A percentile compares a stretch with the other conserved stretches of the same genome.
Evolutionary conservation across 2,113 vertebrate genomes (phyloP).

Genomic region (Pelobates fuscus): DNA sequence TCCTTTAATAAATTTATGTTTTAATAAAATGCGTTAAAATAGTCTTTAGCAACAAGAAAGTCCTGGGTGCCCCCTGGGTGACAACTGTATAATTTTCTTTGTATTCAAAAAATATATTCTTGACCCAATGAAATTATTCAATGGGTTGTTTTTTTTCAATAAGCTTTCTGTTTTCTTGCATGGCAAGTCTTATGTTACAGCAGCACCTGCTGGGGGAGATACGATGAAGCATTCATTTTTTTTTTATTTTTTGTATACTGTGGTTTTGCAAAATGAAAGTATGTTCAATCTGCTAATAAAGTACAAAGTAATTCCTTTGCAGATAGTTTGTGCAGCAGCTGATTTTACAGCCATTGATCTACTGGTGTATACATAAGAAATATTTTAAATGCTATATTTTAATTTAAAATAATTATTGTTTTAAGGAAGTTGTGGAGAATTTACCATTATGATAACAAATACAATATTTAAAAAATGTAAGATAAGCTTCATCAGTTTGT

Average conservation of each 20-base stretch:
- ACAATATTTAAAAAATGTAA: no score
- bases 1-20: no score
- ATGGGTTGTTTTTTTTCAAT: conserved; percentile 5
- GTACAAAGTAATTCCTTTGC: conserved; percentile 9
- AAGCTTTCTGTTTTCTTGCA: conserved; percentile 28
- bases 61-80: background rate
- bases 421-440: no score
- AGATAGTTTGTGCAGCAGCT: conserved; percentile 19
- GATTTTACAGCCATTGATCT: conserved; percentile 31
- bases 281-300: background rate
- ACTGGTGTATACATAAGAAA: conserved; percentile 7
- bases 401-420: no score
- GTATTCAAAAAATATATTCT: background rate
- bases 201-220: conserved; percentile 61
- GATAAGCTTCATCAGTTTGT: no score
- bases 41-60: no score
- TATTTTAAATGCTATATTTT: conserved; percentile 12
- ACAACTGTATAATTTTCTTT: background rate
- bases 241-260: no score
- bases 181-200: conserved; percentile 55
- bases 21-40: no score
- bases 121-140: no score
- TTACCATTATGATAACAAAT: no score
- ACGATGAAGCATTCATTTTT: conserved; percentile 49
- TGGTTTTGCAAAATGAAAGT: no score